phyloP scores from a whole-genome alignment of 1,140 invertebrate genomes.

The Pogonomyrmex barbatus region DNA sequence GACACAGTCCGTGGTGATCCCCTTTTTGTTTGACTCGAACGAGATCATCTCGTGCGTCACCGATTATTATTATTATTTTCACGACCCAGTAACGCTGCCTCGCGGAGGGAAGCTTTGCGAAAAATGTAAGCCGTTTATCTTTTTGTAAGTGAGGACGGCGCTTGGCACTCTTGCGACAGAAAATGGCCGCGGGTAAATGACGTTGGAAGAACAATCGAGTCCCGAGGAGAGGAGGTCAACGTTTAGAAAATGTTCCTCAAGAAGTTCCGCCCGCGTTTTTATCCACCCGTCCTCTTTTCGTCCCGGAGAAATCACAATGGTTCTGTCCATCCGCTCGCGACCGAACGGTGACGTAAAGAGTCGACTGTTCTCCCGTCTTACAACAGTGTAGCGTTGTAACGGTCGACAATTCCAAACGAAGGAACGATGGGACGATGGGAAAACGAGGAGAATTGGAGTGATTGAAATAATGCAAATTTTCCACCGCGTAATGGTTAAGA shows the following conservation, averaged over 20 bases:
- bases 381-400: background rate
- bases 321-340: constrained; percentile 32
- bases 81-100: background rate
- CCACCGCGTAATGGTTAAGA: constrained; percentile 26
- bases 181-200: constrained; percentile 54
- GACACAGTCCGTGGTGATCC: background rate
- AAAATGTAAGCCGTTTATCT: constrained; percentile 45
- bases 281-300: constrained; percentile 57
- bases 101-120: background rate
- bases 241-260: constrained; percentile 53
- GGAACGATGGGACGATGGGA: background rate
- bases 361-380: constrained; percentile 32
- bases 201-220: constrained; percentile 67
- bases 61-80: constrained; percentile 40
- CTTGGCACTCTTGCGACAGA: constrained; percentile 2
- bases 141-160: constrained; percentile 23
- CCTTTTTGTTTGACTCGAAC: background rate
- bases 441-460: background rate
- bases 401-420: constrained; percentile 13
- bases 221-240: constrained; percentile 42
- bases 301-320: constrained; percentile 55
- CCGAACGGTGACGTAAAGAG: constrained; percentile 45
- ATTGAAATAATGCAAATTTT: constrained; percentile 60
- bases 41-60: background rate
- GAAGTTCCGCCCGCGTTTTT: constrained; percentile 51